A percentile compares a stretch with the other conserved stretches of the same genome.
These are phyloP conservation scores for Dissostichus mawsoni DNA, from an alignment of 2,113 vertebrate species.

Conservation along the genomic window DNA sequence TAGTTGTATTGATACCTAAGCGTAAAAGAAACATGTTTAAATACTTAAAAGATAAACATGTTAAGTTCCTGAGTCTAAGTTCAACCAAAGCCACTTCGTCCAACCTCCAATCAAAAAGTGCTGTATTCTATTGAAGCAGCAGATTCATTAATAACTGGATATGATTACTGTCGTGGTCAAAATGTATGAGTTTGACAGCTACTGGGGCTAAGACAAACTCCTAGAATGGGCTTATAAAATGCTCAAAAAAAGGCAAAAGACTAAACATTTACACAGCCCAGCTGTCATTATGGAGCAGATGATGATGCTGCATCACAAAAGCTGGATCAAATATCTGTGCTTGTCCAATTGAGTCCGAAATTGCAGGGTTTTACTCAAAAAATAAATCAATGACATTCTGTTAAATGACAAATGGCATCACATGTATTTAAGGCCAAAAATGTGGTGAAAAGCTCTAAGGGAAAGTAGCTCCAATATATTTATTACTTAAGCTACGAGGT, in stretches of 20 bases:
- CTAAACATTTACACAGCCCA: slow-evolving; percentile 1
- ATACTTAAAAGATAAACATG: slow-evolving; percentile 4
- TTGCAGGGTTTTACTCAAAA: too few relatives aligned
- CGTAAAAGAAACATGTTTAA: neutral
- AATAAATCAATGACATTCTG: too few relatives aligned
- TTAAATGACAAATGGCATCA: too few relatives aligned
- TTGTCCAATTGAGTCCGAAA: neutral
- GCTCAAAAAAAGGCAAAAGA: slow-evolving; percentile 22
- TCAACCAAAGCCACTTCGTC: neutral
- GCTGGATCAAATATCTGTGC: slow-evolving; percentile 1
- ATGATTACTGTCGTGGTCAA: neutral
- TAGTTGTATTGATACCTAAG: neutral
- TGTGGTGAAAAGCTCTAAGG: neutral
- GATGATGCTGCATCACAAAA: neutral
- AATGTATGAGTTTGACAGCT: slow-evolving; percentile 29
- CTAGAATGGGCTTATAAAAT: slow-evolving; percentile 25
- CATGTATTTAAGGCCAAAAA: neutral
- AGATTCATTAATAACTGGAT: slow-evolving; percentile 43
- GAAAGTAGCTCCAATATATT: neutral
- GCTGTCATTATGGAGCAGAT: neutral
- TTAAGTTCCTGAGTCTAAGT: neutral
- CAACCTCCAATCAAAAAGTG: too few relatives aligned
- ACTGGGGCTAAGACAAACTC: slow-evolving; percentile 24
- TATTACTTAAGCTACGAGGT: neutral
- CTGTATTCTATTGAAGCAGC: neutral